Evolutionary conservation across 1,140 invertebrate species (phyloP).

Genomic region (Trinorchestia longiramus): DNA sequence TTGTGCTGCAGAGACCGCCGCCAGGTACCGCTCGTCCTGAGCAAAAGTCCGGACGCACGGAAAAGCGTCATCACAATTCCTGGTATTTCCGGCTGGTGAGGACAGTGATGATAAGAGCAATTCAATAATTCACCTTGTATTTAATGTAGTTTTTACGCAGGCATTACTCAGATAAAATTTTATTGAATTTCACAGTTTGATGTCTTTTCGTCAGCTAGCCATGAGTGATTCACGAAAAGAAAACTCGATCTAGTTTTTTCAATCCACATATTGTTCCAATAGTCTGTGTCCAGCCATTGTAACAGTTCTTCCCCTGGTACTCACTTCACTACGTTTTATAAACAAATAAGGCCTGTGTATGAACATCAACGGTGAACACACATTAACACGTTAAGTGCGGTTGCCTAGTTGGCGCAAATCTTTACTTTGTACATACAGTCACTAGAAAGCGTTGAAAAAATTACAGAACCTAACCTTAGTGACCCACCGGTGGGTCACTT

Average conservation of each 20-base stretch:
- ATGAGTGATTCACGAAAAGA: background rate
- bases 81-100: background rate
- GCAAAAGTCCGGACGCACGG: background rate
- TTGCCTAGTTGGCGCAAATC: no score
- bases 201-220: background rate
- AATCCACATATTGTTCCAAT: background rate
- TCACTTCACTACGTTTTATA: background rate
- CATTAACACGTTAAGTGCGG: no score
- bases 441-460: no score
- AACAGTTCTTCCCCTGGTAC: background rate
- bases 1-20: slow-evolving; percentile 39
- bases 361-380: no score
- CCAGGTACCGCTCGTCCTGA: background rate
- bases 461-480: no score
- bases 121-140: background rate
- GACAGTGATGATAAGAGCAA: background rate
- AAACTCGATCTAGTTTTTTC: background rate
- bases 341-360: background rate
- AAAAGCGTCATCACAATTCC: background rate
- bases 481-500: no score
- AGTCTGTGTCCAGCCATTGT: background rate
- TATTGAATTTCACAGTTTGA: background rate
- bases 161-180: background rate
- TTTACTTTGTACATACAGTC: no score
- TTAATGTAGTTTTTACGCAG: background rate